Evolutionary conservation across 2,797 vertebrate genomes (phyloP).

Genomic region (Malurus splendens): DNA sequence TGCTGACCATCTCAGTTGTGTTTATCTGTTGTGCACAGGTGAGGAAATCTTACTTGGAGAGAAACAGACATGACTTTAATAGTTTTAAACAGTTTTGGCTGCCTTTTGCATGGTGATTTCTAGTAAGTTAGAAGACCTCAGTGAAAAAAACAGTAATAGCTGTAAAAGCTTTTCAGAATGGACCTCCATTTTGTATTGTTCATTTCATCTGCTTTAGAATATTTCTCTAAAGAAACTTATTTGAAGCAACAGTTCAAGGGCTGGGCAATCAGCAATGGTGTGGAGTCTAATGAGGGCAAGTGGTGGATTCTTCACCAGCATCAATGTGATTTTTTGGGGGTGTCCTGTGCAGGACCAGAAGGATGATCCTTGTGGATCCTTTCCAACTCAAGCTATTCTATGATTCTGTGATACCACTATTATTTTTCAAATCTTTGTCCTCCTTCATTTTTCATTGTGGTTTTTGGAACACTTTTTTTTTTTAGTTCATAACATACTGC

Average conservation of each 20-base stretch:
- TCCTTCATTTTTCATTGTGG: neutral
- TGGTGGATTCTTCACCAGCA: neutral
- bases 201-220: neutral
- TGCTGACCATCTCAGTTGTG: constrained; percentile 92
- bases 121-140: neutral
- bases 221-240: neutral
- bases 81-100: neutral
- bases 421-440: neutral
- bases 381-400: neutral
- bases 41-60: constrained; percentile 23
- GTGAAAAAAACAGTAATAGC: neutral
- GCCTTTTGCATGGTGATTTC: neutral
- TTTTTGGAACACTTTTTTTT: neutral
- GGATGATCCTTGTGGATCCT: neutral
- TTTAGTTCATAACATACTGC: neutral
- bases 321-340: neutral
- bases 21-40: constrained; percentile 99
- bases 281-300: neutral
- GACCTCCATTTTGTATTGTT: neutral
- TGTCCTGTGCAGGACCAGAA: neutral
- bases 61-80: neutral
- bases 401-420: neutral
- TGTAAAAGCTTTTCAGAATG: neutral
- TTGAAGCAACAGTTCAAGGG: neutral
- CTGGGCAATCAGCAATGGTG: neutral